Percentiles rank a stretch among this genome's conserved stretches.
Conservation (phyloP, 35 echinoderm and acorn worm genomes). For the Heliocidaris erythrogramma region DNA sequence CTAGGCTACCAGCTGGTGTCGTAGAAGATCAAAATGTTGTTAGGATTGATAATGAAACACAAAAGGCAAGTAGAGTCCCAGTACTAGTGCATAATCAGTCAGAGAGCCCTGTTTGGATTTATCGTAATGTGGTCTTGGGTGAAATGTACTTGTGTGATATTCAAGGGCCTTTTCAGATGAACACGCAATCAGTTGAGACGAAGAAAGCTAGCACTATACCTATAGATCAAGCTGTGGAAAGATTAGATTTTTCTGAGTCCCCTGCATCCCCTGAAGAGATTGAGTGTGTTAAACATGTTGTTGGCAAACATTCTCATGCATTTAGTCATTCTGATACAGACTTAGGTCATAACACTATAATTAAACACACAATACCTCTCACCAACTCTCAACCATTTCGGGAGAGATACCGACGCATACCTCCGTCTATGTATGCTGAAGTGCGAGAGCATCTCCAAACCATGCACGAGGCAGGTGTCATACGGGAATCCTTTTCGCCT, state of each 20-base stretch:
- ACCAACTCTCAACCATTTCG: not conserved
- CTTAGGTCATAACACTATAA: not conserved
- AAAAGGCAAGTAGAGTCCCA: not conserved
- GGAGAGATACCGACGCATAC: not conserved
- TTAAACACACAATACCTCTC: not conserved
- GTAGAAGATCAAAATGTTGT: not conserved
- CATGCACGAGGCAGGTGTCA: not conserved
- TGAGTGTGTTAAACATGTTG: not conserved
- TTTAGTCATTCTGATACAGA: slow-evolving; percentile 2
- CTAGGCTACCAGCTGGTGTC: not conserved
- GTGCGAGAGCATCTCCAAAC: not conserved
- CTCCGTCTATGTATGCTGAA: not conserved
- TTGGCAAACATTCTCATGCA: not conserved
- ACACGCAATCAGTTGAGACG: not conserved
- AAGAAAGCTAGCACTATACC: not conserved
- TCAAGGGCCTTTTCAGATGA: not conserved
- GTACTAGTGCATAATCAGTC: not conserved
- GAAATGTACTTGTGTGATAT: not conserved
- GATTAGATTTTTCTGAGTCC: slow-evolving; percentile 8
- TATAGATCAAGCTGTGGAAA: too few relatives aligned
- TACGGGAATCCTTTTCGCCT: not conserved
- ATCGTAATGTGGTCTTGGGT: not conserved
- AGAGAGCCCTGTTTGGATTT: not conserved
- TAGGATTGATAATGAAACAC: not conserved
- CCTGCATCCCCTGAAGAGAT: not conserved